These are phyloP conservation scores for Lepisosteus oculatus DNA, from an alignment of 2,113 vertebrate species.

Conservation along the genomic window DNA sequence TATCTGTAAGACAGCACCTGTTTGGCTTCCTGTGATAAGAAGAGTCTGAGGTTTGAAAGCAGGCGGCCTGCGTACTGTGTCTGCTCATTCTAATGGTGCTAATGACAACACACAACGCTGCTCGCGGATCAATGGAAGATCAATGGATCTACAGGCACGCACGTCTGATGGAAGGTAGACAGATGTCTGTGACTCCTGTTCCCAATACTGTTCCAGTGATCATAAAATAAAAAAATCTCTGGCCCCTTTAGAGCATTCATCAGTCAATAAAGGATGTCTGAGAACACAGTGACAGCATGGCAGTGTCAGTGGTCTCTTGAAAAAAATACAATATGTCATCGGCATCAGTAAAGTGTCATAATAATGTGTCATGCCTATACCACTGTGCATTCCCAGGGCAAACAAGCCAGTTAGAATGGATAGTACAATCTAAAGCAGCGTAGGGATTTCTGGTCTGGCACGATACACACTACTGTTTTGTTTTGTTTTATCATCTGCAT, in stretches of 20 bases:
- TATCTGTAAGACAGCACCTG: too few relatives aligned
- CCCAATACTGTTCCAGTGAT: conserved; percentile 31
- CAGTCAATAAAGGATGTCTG: conserved; percentile 33
- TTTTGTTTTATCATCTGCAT: background rate
- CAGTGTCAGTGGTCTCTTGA: conserved; percentile 26
- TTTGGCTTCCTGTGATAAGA: too few relatives aligned
- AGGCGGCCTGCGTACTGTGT: too few relatives aligned
- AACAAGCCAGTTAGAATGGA: too few relatives aligned
- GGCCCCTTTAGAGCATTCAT: conserved; percentile 27
- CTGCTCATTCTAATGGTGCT: conserved; percentile 15
- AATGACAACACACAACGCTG: conserved; percentile 25
- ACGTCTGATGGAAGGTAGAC: conserved; percentile 16
- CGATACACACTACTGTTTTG: background rate
- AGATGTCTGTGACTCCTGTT: conserved; percentile 20
- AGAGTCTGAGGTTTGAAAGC: too few relatives aligned
- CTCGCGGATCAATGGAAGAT: conserved; percentile 30
- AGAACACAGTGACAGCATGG: conserved; percentile 23
- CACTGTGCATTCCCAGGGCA: too few relatives aligned
- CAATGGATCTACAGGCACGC: conserved; percentile 24
- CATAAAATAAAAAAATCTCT: conserved; percentile 35
- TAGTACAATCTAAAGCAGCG: too few relatives aligned
- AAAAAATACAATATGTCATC: conserved; percentile 27
- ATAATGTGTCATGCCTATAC: background rate
- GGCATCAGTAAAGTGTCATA: conserved; percentile 1
- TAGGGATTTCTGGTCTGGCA: background rate